A percentile compares a stretch with the other conserved stretches of the same genome.
These are phyloP conservation scores for Rousettus madagascariensis DNA, from an alignment of 2,797 vertebrate species.

Conservation along the genomic window DNA sequence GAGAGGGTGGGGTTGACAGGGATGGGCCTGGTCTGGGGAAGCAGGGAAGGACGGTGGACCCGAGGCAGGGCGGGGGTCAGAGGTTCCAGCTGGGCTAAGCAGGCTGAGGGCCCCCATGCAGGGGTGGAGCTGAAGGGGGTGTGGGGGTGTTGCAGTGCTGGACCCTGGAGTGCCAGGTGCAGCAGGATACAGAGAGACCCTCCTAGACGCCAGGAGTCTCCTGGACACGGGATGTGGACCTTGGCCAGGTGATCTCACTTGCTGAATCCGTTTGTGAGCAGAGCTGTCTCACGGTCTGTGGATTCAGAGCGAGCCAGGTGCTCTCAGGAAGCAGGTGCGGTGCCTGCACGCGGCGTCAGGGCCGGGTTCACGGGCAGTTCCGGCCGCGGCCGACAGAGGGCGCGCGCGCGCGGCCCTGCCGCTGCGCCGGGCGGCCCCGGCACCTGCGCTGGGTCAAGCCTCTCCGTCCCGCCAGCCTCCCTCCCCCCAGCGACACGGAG, in stretches of 20 bases:
- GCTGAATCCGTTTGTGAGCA: not conserved
- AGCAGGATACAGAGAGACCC: not conserved
- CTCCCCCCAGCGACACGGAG: too few species aligned
- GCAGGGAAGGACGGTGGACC: not conserved
- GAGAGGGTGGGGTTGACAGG: not conserved
- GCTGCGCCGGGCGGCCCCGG: fast-evolving
- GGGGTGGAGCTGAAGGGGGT: not conserved
- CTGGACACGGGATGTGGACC: not conserved
- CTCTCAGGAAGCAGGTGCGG: too few species aligned
- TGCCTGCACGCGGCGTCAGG: fast-evolving
- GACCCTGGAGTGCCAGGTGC: not conserved
- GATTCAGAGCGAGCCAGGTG: not conserved
- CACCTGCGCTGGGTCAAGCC: too few species aligned
- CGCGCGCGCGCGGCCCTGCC: not conserved
- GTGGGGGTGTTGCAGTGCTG: not conserved
- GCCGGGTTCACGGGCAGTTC: not conserved
- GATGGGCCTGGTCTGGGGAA: not conserved
- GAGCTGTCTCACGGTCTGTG: not conserved
- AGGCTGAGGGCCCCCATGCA: not conserved
- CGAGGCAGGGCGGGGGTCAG: not conserved
- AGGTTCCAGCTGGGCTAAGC: not conserved
- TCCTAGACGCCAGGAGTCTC: not conserved
- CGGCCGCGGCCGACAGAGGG: not conserved
- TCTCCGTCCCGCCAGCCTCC: too few species aligned
- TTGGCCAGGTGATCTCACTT: not conserved